These are phyloP conservation scores for Iselma pallidipennis DNA, from an alignment of 2,888 invertebrate species.

Conservation along the genomic window DNA sequence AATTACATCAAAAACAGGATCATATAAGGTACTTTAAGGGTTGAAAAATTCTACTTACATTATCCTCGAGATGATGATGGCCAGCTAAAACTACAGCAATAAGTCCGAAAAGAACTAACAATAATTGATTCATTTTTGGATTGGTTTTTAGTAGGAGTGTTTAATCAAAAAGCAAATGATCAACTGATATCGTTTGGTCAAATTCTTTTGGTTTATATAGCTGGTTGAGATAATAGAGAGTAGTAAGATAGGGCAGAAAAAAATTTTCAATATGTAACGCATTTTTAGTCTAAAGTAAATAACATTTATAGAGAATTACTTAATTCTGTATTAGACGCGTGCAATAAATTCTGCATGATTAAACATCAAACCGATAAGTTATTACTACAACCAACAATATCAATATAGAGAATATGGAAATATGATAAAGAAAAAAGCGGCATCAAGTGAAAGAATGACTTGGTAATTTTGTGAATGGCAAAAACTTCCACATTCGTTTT, in stretches of 20 bases:
- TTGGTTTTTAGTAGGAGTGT: too few relatives aligned
- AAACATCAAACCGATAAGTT: slow-evolving; percentile 1
- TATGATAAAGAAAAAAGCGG: too few relatives aligned
- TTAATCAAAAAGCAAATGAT: neutral
- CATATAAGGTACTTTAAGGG: too few relatives aligned
- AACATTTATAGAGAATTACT: neutral
- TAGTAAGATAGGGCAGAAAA: neutral
- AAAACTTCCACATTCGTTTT: neutral
- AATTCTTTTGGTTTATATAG: slow-evolving; percentile 8
- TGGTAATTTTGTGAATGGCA: neutral
- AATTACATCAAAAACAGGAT: slow-evolving; percentile 2
- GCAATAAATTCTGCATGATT: slow-evolving; percentile 26
- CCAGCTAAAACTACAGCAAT: slow-evolving; percentile 14
- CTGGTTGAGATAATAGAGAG: neutral
- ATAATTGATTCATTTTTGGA: slow-evolving; percentile 2
- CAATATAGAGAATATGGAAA: too few relatives aligned
- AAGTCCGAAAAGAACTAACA: slow-evolving; percentile 10
- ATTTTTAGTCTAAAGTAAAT: slow-evolving; percentile 1
- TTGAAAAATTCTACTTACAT: slow-evolving; percentile 12
- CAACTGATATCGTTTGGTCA: slow-evolving; percentile 6
- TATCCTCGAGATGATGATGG: slow-evolving; percentile 17
- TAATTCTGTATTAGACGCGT: neutral
- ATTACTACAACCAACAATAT: neutral
- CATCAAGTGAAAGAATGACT: too few relatives aligned
- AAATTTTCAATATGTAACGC: neutral